Conservation (phyloP, 2,797 vertebrate genomes). For the Emydoidea blandingii region DNA sequence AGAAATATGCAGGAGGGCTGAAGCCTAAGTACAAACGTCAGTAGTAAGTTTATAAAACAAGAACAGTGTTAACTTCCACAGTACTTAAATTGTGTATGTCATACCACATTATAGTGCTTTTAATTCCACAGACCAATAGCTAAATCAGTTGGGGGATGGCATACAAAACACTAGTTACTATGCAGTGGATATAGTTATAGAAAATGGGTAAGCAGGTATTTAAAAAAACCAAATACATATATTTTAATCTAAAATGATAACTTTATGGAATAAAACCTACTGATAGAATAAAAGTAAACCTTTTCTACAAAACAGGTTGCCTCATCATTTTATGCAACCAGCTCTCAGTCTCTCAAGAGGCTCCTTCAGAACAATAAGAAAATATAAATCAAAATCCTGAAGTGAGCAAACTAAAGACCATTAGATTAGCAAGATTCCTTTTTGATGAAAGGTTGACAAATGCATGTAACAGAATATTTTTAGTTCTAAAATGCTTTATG, state of each 20-base stretch:
- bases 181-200: conserved; percentile 16
- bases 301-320: background rate
- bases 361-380: conserved; percentile 21
- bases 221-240: background rate
- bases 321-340: background rate
- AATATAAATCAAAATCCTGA: background rate
- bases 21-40: conserved; percentile 60
- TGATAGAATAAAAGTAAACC: background rate
- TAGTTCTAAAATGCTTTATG: conserved; percentile 1
- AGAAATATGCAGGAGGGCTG: conserved; percentile 62
- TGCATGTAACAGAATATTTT: background rate
- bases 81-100: conserved; percentile 63
- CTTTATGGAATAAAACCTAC: background rate
- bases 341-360: background rate
- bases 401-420: conserved; percentile 17
- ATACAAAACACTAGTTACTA: conserved; percentile 53
- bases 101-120: conserved; percentile 64
- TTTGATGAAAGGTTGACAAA: conserved; percentile 10
- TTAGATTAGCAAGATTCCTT: conserved; percentile 33
- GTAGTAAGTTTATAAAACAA: conserved; percentile 74
- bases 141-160: conserved; percentile 45
- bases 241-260: background rate
- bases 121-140: conserved; percentile 63
- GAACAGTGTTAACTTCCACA: conserved; percentile 70
- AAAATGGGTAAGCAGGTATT: background rate